phyloP scores from a whole-genome alignment of 2,113 vertebrate species.

The Oncorhynchus nerka region DNA sequence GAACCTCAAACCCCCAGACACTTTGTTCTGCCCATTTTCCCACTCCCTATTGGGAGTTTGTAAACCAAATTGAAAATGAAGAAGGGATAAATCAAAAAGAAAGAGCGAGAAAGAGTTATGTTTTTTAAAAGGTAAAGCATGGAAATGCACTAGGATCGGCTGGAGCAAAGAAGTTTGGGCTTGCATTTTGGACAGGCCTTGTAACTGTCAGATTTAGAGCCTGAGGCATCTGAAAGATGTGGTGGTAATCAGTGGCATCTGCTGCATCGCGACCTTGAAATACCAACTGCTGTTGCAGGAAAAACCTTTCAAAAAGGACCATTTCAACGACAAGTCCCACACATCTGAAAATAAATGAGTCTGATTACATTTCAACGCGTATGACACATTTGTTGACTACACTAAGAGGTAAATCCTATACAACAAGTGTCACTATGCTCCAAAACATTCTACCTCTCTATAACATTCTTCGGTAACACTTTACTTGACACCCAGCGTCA shows the following conservation, averaged over 20 bases:
- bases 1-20: conserved; percentile 68
- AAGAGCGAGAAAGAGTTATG: conserved; percentile 29
- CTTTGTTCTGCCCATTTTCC: conserved; percentile 81
- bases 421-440: neutral
- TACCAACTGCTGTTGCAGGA: conserved; percentile 7
- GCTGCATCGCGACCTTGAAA: conserved; percentile 25
- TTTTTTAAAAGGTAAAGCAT: conserved; percentile 1
- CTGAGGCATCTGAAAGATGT: neutral
- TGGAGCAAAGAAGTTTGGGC: conserved; percentile 13
- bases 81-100: conserved; percentile 33
- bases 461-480: conserved; percentile 1
- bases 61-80: conserved; percentile 63
- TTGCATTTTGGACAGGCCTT: neutral
- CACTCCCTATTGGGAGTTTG: conserved; percentile 73
- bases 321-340: neutral
- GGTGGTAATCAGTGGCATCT: neutral
- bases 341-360: neutral
- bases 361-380: neutral
- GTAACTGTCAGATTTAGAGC: neutral
- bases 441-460: conserved; percentile 5
- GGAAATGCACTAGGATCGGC: conserved; percentile 28
- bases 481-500: too few relatives aligned
- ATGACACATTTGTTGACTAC: neutral
- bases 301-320: neutral
- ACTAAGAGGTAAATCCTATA: neutral